phyloP scores from a whole-genome alignment of 2,888 invertebrate genomes.

The Gryllus longicercus region DNA sequence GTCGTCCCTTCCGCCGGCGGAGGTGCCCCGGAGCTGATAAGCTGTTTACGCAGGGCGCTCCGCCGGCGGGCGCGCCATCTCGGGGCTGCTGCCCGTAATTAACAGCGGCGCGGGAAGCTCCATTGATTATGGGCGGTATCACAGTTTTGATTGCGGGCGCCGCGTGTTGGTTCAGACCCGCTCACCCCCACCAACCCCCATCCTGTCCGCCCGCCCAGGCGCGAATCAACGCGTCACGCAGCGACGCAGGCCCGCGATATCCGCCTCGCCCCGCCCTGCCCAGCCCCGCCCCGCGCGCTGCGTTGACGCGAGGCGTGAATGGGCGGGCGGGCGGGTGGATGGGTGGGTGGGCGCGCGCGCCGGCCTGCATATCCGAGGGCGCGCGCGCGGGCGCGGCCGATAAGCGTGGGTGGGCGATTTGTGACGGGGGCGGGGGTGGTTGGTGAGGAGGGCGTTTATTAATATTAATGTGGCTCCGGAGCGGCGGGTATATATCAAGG shows the following conservation, averaged over 20 bases:
- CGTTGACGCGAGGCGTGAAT: too few species aligned
- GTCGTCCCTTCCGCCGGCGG: background rate
- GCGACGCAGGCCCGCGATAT: too few species aligned
- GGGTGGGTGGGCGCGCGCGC: background rate
- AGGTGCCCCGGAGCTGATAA: background rate
- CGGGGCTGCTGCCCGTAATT: background rate
- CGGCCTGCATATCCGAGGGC: background rate
- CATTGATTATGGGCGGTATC: background rate
- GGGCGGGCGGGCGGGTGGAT: background rate
- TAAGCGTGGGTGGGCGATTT: background rate
- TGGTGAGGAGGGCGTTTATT: background rate
- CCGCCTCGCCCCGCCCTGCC: too few species aligned
- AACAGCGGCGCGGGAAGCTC: background rate
- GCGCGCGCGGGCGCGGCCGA: too few species aligned
- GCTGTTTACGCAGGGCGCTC: background rate
- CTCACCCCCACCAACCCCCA: background rate
- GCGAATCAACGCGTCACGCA: too few species aligned
- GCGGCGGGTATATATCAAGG: constrained; percentile 17
- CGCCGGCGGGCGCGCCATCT: background rate
- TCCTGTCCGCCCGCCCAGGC: too few species aligned
- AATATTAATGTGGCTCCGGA: background rate
- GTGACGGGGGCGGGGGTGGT: background rate
- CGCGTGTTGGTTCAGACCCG: constrained; percentile 17
- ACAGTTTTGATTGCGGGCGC: constrained; percentile 1
- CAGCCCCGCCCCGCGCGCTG: too few species aligned